Conservation (phyloP, 1,140 invertebrate species). For the Acromyrmex charruanus region DNA sequence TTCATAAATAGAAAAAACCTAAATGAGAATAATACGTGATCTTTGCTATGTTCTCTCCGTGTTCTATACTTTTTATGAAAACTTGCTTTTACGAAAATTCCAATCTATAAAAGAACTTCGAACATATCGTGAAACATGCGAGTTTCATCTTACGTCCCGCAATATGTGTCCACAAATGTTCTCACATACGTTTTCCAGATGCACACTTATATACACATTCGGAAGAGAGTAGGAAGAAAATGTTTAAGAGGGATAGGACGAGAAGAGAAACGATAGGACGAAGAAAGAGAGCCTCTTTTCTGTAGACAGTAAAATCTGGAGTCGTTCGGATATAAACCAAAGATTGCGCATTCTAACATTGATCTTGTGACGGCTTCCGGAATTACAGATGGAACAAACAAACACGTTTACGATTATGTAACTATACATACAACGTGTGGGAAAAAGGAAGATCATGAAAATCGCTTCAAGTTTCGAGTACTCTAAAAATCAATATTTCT, state of each 20-base stretch:
- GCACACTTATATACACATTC: background rate
- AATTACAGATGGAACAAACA: slow-evolving; percentile 6
- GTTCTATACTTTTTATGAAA: background rate
- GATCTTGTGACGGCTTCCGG: slow-evolving; percentile 34
- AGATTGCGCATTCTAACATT: slow-evolving; percentile 53
- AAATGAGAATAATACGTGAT: background rate
- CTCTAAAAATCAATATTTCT: background rate
- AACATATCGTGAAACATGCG: slow-evolving; percentile 18
- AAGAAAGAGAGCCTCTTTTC: background rate
- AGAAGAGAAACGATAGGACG: background rate
- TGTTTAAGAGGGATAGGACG: background rate
- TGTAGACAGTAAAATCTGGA: slow-evolving; percentile 52
- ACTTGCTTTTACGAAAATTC: background rate
- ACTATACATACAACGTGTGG: background rate
- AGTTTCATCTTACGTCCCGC: slow-evolving; percentile 37
- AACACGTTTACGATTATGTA: slow-evolving; percentile 15
- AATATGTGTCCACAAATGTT: slow-evolving; percentile 22
- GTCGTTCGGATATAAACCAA: slow-evolving; percentile 58
- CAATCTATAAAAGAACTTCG: slow-evolving; percentile 16
- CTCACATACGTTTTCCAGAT: slow-evolving; percentile 23
- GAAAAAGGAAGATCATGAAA: background rate
- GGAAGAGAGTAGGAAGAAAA: slow-evolving; percentile 5
- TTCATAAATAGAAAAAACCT: too few species aligned
- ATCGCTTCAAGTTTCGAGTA: background rate
- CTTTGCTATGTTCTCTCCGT: background rate